phyloP scores from a whole-genome alignment of 2,888 invertebrate genomes.

The Entomobrya proxima region DNA sequence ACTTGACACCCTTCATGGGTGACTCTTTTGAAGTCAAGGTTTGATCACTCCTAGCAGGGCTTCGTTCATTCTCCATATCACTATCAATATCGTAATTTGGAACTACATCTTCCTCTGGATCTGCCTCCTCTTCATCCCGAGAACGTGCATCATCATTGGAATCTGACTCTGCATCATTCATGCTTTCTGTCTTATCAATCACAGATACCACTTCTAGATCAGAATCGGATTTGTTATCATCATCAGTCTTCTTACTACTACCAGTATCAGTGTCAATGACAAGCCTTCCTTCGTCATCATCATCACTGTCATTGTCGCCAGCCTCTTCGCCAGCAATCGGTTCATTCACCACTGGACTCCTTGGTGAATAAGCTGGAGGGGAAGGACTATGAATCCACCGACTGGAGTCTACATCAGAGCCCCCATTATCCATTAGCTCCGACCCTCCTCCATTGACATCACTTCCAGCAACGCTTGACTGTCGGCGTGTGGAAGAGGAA shows the following conservation, averaged over 20 bases:
- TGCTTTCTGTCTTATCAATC: neutral
- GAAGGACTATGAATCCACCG: too few relatives aligned
- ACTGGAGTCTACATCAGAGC: too few relatives aligned
- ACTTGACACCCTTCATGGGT: neutral
- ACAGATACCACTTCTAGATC: constrained; percentile 29
- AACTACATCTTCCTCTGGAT: constrained; percentile 54
- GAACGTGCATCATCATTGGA: neutral
- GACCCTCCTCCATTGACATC: neutral
- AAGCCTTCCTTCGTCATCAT: too few relatives aligned
- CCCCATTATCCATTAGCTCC: too few relatives aligned
- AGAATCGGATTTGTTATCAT: constrained; percentile 14
- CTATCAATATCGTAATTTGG: constrained; percentile 47
- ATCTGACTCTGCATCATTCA: neutral
- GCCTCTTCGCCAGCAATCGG: too few relatives aligned
- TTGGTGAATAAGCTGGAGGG: too few relatives aligned
- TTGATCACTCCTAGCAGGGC: neutral
- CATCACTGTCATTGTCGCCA: too few relatives aligned
- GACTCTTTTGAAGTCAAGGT: neutral
- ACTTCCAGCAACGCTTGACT: neutral
- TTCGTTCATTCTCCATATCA: neutral
- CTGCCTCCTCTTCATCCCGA: constrained; percentile 54
- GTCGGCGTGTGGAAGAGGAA: neutral
- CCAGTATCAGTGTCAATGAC: neutral
- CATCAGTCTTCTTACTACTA: neutral
- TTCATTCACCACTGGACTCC: too few relatives aligned